Base-by-base conservation (phyloP, 2,888 invertebrate species). In the Neria commutata region DNA sequence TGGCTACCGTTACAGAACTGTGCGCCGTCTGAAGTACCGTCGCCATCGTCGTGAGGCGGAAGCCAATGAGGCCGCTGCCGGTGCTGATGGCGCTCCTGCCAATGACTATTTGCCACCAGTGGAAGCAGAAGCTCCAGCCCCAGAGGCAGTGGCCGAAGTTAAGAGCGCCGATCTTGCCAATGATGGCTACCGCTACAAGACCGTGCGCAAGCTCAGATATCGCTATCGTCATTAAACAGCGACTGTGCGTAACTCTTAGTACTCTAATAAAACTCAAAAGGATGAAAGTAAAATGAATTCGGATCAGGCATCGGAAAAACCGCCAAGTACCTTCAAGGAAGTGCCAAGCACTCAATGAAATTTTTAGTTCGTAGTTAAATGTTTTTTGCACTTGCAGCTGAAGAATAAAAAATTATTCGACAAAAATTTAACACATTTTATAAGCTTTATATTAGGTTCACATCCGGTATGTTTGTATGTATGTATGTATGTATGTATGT, bases 131-230 rank as follows among this genome's bases (percentile, higher is more conserved):
- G 60, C 53, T 19, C 58, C 68, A 11, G 61, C 49, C 3, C 60
- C 57, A 4, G 58, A 62, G 1, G 68, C 56, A 6, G 70, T 68
- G 29, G 61, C 64, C 8, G 76, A 69, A 17, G 58, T 54, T 26
- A 69, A 72, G 54, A 78, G 73, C 48, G 78, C 79, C 49, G 79
- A 76, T 24, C 58, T 79, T 33, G 77, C 70, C 62, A 66, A 70
- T 62, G 79, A 79, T 64, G 79, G 80, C 3, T 79, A 79, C 63
- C 80, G 72, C 47, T 79, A 80, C 63, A 80, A 77, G 70, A 78
- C 79, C 47, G 70, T 79, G 46, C 79, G 80, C 53, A 71, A 74
- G 57, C 62, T 78, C 37, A 72, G 68, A 52, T 78, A 77, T 63
- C 77, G 80, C 61, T 64, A 74, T 54, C 80, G 79, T 54, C 68